Evolutionary conservation across 2,797 vertebrate species (phyloP), one percentile per base, ranked within the genome.

Genomic region (Setipinna tenuifilis): DNA sequence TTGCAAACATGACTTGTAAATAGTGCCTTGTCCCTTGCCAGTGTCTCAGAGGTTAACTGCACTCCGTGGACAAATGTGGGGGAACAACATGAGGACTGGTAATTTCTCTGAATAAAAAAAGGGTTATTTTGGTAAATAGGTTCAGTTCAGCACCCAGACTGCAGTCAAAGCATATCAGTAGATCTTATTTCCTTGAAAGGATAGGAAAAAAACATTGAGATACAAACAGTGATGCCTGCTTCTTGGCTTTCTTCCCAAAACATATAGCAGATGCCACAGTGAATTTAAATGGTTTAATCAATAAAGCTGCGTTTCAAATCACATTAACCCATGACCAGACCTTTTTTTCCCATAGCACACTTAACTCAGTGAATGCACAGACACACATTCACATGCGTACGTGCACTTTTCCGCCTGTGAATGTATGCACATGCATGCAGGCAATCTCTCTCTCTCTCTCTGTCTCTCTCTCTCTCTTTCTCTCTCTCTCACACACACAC

Each of bases 301-400:
- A 78, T 35, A 78, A 44, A 78, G 31, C 71, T 78, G 25, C 35
- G 16, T 44, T 44, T 41, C 71, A 35, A 78, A 78, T 78, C 71
- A 44, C 6, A 78, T 78, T 78, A 78, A 78, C 71, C 71, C 71
- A 78, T 78, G 71, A 78, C 71, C 71, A 78, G 71, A 59, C 31
- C 16, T 78, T 78, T 78, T 78, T 78, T 78, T 78, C 71, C 71
- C 71, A 44, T 10, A 78, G 71, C 17, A 9, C 71, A 78, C 31
- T 59, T 3, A 59, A 59, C 58, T 75, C 71, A 21, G 19, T 41
- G 35, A 78, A 7, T 1, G 35, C 19, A 65, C 61, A 65, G 9
- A 25, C 28, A 31, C 28, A 35, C 6, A 71, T 0, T 31, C n/a
- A 68, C 25, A 68, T 28, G 31, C 68, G 28, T 2, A 2, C 31